phyloP scores from a whole-genome alignment of 2,888 invertebrate species.

The Altica lythri region DNA sequence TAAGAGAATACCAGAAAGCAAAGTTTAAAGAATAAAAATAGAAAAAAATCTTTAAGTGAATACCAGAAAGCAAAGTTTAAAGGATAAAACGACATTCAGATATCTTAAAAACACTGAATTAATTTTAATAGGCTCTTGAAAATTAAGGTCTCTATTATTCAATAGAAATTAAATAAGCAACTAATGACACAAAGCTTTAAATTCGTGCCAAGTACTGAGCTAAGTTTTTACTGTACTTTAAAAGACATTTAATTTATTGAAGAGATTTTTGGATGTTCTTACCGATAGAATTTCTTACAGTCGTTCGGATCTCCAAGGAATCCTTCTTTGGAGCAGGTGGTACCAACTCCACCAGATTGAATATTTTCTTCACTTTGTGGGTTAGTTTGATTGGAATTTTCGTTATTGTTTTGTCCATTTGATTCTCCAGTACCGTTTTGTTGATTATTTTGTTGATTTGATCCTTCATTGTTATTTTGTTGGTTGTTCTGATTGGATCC shows the following conservation, averaged over 20 bases:
- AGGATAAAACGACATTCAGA: neutral
- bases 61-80: neutral
- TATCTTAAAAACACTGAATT: neutral
- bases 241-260: too few species aligned
- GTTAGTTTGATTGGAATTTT: slow-evolving; percentile 2
- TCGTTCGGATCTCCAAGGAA: slow-evolving; percentile 48
- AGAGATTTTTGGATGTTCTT: slow-evolving; percentile 24
- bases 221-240: too few species aligned
- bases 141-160: too few species aligned
- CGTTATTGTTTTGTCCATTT: neutral
- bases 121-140: neutral
- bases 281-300: slow-evolving; percentile 52
- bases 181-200: too few species aligned
- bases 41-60: neutral
- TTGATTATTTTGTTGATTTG: slow-evolving; percentile 13
- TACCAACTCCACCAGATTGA: slow-evolving; percentile 34
- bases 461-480: slow-evolving; percentile 7
- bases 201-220: too few species aligned
- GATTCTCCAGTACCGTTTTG: neutral
- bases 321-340: slow-evolving; percentile 46
- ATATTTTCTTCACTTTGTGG: slow-evolving; percentile 27
- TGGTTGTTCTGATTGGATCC: slow-evolving; percentile 15
- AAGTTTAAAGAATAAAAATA: too few species aligned
- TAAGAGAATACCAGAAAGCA: too few species aligned
- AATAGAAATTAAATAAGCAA: too few species aligned